These are phyloP conservation scores for Acrobeloides nanus DNA, from an alignment of 2,888 invertebrate genomes.

Conservation along the genomic window DNA sequence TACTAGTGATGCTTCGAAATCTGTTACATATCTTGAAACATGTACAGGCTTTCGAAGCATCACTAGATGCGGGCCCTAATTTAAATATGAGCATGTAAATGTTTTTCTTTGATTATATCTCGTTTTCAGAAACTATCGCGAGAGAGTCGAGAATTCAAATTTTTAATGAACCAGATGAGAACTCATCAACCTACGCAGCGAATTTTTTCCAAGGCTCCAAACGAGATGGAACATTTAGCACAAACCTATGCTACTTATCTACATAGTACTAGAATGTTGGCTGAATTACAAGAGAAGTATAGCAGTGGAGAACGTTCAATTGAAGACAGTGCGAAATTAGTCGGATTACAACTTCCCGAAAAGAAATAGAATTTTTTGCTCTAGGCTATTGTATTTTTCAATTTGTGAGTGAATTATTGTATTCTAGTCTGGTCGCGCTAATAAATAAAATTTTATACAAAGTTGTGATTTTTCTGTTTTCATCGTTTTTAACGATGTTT, in stretches of 20 bases:
- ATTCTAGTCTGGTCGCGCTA: neutral
- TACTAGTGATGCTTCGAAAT: constrained; percentile 1
- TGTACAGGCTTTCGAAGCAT: too few species aligned
- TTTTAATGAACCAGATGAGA: constrained; percentile 31
- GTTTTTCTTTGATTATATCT: too few species aligned
- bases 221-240: constrained; percentile 39
- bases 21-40: too few species aligned
- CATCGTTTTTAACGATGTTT: too few species aligned
- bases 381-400: too few species aligned
- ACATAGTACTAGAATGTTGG: constrained; percentile 26
- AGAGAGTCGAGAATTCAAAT: constrained; percentile 30
- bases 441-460: neutral
- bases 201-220: constrained; percentile 33
- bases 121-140: constrained; percentile 27
- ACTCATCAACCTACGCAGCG: constrained; percentile 31
- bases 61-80: too few species aligned
- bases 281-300: constrained; percentile 37
- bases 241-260: constrained; percentile 41
- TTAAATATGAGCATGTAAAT: neutral
- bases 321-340: constrained; percentile 43
- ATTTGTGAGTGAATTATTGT: neutral
- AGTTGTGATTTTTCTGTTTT: neutral
- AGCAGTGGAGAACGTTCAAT: constrained; percentile 40
- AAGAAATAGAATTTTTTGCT: neutral
- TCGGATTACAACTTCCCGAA: constrained; percentile 42